These are phyloP conservation scores for Vombatus ursinus DNA, from an alignment of 2,113 vertebrate species.

Conservation along the genomic window DNA sequence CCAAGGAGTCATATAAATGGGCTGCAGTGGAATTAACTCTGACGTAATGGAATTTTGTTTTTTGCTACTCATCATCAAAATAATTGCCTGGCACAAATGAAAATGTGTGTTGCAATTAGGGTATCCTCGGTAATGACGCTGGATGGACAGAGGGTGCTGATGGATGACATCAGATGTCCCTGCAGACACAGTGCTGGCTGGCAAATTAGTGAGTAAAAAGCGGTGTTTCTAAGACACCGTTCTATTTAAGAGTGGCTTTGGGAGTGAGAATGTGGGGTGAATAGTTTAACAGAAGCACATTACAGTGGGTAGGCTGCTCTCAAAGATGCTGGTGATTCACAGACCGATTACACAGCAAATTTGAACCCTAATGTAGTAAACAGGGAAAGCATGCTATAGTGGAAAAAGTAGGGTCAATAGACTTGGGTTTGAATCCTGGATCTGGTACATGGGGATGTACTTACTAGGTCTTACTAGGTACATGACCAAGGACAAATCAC, in stretches of 20 bases:
- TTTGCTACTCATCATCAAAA: slow-evolving; percentile 74
- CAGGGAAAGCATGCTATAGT: not conserved
- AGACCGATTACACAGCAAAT: not conserved
- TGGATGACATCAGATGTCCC: slow-evolving; percentile 64
- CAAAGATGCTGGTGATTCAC: not conserved
- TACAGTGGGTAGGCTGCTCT: not conserved
- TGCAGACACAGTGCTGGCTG: slow-evolving; percentile 43
- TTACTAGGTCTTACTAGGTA: too few species aligned
- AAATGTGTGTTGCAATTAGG: slow-evolving; percentile 73
- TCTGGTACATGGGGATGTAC: too few species aligned
- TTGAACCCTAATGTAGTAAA: not conserved
- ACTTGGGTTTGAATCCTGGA: not conserved
- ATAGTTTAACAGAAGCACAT: not conserved
- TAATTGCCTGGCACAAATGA: slow-evolving; percentile 70
- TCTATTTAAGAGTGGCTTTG: slow-evolving; percentile 32
- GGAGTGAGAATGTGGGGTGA: not conserved
- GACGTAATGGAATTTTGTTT: slow-evolving; percentile 72
- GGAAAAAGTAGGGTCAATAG: not conserved
- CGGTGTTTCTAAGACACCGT: slow-evolving; percentile 10
- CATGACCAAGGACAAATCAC: not conserved
- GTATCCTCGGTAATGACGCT: slow-evolving; percentile 64
- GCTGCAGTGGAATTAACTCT: slow-evolving; percentile 71
- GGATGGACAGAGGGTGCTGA: slow-evolving; percentile 69
- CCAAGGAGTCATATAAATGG: slow-evolving; percentile 32
- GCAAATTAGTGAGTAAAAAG: slow-evolving; percentile 67